These are phyloP conservation scores for Oncorhynchus mykiss DNA, from an alignment of 2,113 vertebrate genomes.

Conservation along the genomic window DNA sequence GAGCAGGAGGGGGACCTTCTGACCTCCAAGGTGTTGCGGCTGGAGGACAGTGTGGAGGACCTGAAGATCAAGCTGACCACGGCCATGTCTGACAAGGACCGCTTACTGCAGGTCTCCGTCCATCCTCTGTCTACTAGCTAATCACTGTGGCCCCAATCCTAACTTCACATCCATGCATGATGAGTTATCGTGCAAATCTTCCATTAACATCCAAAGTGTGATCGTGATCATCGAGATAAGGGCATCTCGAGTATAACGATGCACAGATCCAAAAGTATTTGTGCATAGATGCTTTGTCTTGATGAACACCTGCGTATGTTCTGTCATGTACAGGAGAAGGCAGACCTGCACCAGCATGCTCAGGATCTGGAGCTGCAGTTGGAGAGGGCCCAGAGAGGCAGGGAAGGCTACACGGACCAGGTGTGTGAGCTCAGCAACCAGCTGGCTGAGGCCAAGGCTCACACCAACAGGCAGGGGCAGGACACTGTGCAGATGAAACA, in stretches of 20 bases:
- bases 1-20: constrained; percentile 73
- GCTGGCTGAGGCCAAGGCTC: constrained; percentile 35
- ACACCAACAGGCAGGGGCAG: constrained; percentile 48
- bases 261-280: background rate
- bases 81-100: constrained; percentile 58
- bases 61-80: constrained; percentile 55
- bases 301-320: background rate
- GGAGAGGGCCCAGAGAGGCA: constrained; percentile 34
- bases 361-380: constrained; percentile 53
- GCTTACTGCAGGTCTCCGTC: constrained; percentile 61
- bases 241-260: background rate
- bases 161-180: too few species aligned
- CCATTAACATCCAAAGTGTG: too few species aligned
- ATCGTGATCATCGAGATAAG: too few species aligned
- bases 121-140: background rate
- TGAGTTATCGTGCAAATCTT: too few species aligned
- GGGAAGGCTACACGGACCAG: constrained; percentile 48
- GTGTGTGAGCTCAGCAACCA: constrained; percentile 48
- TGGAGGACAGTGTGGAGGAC: constrained; percentile 68
- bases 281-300: background rate
- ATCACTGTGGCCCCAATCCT: background rate
- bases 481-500: constrained; percentile 54
- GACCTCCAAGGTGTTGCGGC: constrained; percentile 60
- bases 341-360: constrained; percentile 52
- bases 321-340: constrained; percentile 60